Conservation (phyloP, 2,113 vertebrate species). For the Bubalus kerabau region DNA sequence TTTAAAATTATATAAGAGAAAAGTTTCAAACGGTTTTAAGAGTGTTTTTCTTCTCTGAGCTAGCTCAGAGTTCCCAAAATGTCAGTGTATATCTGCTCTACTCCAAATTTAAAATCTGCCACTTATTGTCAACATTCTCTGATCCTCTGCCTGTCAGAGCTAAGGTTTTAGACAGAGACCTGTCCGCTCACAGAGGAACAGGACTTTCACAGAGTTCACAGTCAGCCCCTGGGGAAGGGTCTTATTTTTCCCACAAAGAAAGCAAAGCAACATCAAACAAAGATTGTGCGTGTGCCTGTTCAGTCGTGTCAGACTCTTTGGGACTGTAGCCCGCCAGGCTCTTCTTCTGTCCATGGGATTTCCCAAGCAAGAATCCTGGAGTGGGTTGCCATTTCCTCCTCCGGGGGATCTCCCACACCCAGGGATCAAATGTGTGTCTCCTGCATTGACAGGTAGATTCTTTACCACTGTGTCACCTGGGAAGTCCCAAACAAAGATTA, state of each 20-base stretch:
- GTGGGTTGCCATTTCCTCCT: not conserved
- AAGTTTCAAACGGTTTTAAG: not conserved
- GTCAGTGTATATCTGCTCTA: not conserved
- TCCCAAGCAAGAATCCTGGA: not conserved
- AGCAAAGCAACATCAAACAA: not conserved
- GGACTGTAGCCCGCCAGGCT: not conserved
- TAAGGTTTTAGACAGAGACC: not conserved
- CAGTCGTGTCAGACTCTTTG: not conserved
- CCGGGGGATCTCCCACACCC: not conserved
- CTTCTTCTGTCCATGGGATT: not conserved
- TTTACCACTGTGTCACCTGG: not conserved
- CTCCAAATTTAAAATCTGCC: not conserved
- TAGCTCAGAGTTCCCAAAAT: not conserved
- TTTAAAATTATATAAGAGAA: not conserved
- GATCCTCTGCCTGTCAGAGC: not conserved
- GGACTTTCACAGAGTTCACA: not conserved
- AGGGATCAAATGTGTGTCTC: not conserved
- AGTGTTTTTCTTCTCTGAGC: not conserved
- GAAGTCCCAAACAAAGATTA: not conserved
- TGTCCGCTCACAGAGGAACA: not conserved
- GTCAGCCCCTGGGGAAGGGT: not conserved
- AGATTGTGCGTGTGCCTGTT: not conserved
- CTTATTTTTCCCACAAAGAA: not conserved
- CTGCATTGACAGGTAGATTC: not conserved
- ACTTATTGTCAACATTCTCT: not conserved